Conservation (phyloP, 2,797 vertebrate genomes). For the Melanotaenia maccullochi region DNA sequence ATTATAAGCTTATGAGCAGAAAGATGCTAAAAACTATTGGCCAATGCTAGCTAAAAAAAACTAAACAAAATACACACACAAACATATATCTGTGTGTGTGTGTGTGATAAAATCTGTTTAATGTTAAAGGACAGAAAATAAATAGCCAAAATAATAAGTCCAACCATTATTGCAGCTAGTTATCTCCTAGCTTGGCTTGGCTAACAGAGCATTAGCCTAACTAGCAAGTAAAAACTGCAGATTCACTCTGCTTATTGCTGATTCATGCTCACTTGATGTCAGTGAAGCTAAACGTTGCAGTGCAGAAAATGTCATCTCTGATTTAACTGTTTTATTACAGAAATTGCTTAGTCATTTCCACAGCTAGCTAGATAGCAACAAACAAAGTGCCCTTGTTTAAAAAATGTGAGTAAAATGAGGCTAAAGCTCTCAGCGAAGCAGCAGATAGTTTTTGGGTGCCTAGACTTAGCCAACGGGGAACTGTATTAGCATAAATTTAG, state of each 20-base stretch:
- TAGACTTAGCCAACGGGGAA: not conserved
- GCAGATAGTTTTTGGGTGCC: not conserved
- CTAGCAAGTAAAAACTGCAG: not conserved
- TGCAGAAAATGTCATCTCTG: too few species aligned
- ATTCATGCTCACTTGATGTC: not conserved
- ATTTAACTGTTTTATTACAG: not conserved
- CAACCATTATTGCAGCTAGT: not conserved
- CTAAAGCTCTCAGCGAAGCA: not conserved
- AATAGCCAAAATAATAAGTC: too few species aligned
- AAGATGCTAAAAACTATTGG: not conserved
- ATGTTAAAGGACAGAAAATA: too few species aligned
- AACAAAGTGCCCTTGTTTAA: not conserved
- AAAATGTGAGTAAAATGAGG: not conserved
- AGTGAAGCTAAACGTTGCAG: too few species aligned
- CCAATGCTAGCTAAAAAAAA: not conserved
- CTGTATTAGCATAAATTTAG: not conserved
- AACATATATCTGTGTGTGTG: too few species aligned
- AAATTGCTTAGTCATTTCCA: not conserved
- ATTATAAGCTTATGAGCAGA: not conserved
- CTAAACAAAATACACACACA: too few species aligned
- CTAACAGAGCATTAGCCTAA: not conserved
- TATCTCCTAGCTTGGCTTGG: not conserved
- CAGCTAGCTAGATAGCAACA: not conserved
- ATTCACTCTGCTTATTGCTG: not conserved
- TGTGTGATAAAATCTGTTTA: too few species aligned